Percentiles rank a stretch among this genome's conserved stretches.
Evolutionary conservation across 2,113 vertebrate genomes (phyloP).

Genomic region (Paradoxurus hermaphroditus): DNA sequence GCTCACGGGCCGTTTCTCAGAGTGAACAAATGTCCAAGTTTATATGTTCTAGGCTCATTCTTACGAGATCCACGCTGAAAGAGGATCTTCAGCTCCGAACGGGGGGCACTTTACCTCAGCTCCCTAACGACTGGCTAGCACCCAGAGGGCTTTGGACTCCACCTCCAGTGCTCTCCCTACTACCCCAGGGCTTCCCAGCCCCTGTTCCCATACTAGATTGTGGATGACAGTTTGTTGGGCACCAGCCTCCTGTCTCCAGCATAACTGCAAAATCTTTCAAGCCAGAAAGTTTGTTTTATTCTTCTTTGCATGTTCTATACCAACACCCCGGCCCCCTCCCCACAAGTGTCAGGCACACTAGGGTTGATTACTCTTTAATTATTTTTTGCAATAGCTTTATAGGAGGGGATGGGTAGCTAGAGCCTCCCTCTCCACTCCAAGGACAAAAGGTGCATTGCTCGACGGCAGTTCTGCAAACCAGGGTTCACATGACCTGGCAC

Average conservation of each 20-base stretch:
- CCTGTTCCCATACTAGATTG: not conserved
- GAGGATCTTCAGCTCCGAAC: not conserved
- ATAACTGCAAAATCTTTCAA: not conserved
- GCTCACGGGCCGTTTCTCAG: not conserved
- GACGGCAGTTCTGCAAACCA: not conserved
- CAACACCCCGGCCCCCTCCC: not conserved
- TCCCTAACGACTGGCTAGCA: no score
- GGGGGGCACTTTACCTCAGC: fast-evolving
- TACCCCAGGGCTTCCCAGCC: no score
- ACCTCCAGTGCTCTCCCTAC: not conserved
- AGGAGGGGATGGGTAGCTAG: not conserved
- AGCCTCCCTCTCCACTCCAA: not conserved
- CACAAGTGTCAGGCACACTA: not conserved
- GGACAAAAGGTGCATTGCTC: not conserved
- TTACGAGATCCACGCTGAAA: not conserved
- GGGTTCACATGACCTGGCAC: fast-evolving
- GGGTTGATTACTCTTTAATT: not conserved
- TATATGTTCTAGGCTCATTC: not conserved
- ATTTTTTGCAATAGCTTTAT: not conserved
- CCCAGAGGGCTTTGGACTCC: not conserved
- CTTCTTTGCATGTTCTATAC: not conserved
- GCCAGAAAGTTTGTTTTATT: not conserved
- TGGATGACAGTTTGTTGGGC: not conserved
- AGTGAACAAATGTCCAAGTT: not conserved
- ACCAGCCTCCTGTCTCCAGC: not conserved